These are phyloP conservation scores for Tamandua tetradactyla DNA, from an alignment of 2,797 vertebrate species.

Conservation along the genomic window DNA sequence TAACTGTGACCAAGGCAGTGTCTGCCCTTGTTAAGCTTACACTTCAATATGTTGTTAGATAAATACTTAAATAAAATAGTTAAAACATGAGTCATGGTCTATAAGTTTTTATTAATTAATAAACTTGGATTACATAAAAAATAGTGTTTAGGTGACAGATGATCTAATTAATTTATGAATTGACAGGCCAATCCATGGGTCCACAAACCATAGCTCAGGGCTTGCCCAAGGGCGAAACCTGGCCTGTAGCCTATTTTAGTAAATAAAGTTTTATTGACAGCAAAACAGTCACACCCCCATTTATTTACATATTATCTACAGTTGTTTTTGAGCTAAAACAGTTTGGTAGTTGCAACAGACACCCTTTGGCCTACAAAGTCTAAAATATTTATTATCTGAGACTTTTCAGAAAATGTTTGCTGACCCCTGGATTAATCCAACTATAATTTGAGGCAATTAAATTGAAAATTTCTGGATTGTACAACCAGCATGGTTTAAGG, in stretches of 20 bases:
- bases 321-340: background rate
- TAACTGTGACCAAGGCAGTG: background rate
- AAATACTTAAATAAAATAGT: background rate
- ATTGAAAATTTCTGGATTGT: background rate
- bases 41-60: background rate
- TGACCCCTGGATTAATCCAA: background rate
- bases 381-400: background rate
- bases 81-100: background rate
- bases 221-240: background rate
- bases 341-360: background rate
- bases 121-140: background rate
- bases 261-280: constrained; percentile 28
- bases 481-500: background rate
- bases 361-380: background rate
- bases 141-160: background rate
- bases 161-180: background rate
- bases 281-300: background rate
- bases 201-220: background rate
- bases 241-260: background rate
- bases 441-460: background rate
- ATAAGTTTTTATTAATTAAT: background rate
- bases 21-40: background rate
- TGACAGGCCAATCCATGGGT: background rate
- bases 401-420: background rate
- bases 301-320: background rate